These are phyloP conservation scores for Scortum barcoo DNA, from an alignment of 2,113 vertebrate species.

Conservation along the genomic window DNA sequence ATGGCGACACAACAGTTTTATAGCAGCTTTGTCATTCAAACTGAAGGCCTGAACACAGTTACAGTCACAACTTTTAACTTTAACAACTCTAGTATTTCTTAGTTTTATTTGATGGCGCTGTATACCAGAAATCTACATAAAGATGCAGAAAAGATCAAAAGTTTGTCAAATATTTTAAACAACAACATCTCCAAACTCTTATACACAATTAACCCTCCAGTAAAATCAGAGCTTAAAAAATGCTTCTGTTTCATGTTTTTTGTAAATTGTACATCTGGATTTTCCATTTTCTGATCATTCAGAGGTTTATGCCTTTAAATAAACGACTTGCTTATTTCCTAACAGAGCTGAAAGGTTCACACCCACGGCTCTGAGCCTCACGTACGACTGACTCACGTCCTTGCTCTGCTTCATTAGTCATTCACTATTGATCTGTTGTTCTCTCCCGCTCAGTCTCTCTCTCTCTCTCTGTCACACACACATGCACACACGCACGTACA, in stretches of 20 bases:
- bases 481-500: slow-evolving; percentile 17
- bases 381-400: slow-evolving; percentile 47
- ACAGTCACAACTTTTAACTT: neutral
- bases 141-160: neutral
- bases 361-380: slow-evolving; percentile 32
- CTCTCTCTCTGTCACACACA: neutral
- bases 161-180: neutral
- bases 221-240: neutral
- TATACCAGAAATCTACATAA: neutral
- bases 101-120: neutral
- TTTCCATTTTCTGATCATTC: neutral
- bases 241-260: too few species aligned
- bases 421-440: slow-evolving; percentile 48
- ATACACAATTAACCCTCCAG: neutral
- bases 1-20: neutral
- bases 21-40: slow-evolving; percentile 8
- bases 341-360: slow-evolving; percentile 14
- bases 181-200: neutral
- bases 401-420: slow-evolving; percentile 36
- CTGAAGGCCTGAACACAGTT: neutral
- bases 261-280: neutral
- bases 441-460: neutral
- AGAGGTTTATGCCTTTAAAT: neutral
- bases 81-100: neutral
- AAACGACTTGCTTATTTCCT: neutral